Evolutionary conservation across 1,140 invertebrate genomes (phyloP), one percentile per base, ranked within the genome.

Genomic region (Drosophila ironensis): DNA sequence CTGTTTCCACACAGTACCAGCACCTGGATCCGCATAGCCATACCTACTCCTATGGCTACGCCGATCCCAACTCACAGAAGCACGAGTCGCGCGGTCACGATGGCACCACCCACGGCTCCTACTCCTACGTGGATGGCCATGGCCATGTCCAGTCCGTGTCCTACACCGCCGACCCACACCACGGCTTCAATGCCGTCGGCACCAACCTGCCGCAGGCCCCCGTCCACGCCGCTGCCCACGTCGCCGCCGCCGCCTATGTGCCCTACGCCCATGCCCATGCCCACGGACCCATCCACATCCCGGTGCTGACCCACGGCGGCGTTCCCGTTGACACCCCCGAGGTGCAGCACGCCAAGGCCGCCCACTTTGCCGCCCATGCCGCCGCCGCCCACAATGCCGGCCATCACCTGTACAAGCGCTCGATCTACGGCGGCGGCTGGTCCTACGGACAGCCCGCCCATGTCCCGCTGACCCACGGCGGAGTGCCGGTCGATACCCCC

Each of bases 81-180:
- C 91, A 91, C 25, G 94, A 95, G 89, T 91, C 92, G 1, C 92
- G 92, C 56, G 91, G 92, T 7, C 89, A 92, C 41, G 93, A 94
- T 81, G 94, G 94, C 4, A 91, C 93, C 20, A 94, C 93, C 4
- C 92, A 92, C 20, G 94, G 94, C 22, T 92, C 92, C 30, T 95
- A 94, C 86, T 93, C 93, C 48, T 95, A 95, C 75, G 91, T 95
- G 14, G 94, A 95, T 78, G 92, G 92, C 6, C 92, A 94, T 78
- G 94, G 94, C 1, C 87, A 93, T 17, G 72, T 94, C 3, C 94
- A 95, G 84, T 92, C 92, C 17, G 93, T 94, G 12, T 91, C 92
- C 48, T 95, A 95, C 82, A 91, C 94, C 19, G 92, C 94, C 25
- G 93, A 95, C 91, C 91, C 92, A 3, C 90, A 91, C 28, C 91